Evolutionary conservation across 2,797 vertebrate species (phyloP), one percentile per base, ranked within the genome.

Genomic region (Psittacula echo): DNA sequence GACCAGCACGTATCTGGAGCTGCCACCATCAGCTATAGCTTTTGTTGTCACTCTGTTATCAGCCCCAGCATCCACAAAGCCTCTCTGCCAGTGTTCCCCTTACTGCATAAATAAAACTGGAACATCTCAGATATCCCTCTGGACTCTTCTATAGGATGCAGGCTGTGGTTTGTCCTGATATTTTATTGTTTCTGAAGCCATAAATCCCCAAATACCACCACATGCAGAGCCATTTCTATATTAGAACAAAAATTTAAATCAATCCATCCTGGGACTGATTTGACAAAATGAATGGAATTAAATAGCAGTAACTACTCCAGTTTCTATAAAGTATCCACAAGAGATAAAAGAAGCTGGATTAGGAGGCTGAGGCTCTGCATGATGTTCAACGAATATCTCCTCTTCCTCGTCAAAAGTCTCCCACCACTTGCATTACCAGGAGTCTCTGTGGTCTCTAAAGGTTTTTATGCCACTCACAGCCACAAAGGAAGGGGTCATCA

Each of bases 401-500:
- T 19, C 11, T 72, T 24, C 19, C 11, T 8, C 29, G 21, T 10
- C 24, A 54, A 68, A 45, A 58, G 7, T n/a, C 29, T 32, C 29
- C 41, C 58, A 58, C 4, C 8, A 22, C 10, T 32, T 51, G 11
- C 39, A 26, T 51, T 30, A 7, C 45, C 45, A 56, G n/a, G 13
- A 56, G 9, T 0, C 16, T 62, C 11, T 34, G 20, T 48, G 27
- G 4, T 11, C 27, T 73, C 39, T 11, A 3, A 45, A 85, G 51
- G 14, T 5, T 71, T 5, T 61, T 8, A 12, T 1, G 21, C 2
- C 2, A 0, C 13, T 50, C 68, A 30, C 7, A 87, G 53, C 17
- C 45, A 39, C 51, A 10, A 11, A 71, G 23, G 9, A 74, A 71
- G 18, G 27, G 18, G 2, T 83, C 10, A 42, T 68, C 13, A 41